These are phyloP conservation scores for Tringa solitaria DNA, from an alignment of 2,113 vertebrate species.

Conservation along the genomic window DNA sequence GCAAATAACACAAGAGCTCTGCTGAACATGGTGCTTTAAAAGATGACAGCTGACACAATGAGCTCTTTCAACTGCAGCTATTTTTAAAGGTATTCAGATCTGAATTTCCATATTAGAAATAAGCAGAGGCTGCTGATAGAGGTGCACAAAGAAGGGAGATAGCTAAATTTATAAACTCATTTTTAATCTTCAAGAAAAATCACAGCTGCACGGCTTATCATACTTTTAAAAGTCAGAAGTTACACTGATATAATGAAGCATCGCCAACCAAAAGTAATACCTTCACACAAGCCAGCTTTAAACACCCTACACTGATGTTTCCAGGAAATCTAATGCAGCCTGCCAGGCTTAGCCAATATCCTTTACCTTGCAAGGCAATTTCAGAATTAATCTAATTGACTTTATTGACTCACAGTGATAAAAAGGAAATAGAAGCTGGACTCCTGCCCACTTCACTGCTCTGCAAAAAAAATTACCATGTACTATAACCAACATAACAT, in stretches of 20 bases:
- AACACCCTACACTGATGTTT: not conserved
- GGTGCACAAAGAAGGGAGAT: not conserved
- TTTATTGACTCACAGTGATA: not conserved
- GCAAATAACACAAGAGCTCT: not conserved
- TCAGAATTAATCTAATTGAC: not conserved
- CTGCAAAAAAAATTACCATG: not conserved
- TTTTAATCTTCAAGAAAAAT: not conserved
- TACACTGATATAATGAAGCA: not conserved
- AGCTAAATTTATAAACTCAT: not conserved
- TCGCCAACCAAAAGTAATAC: not conserved
- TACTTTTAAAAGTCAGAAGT: not conserved
- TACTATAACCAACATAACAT: not conserved
- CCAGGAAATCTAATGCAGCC: not conserved
- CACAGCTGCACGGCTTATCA: not conserved
- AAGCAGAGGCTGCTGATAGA: not conserved
- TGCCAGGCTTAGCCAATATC: not conserved
- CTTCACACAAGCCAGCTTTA: not conserved
- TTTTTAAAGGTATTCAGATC: not conserved
- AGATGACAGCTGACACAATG: not conserved
- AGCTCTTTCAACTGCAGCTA: slow-evolving; percentile 15
- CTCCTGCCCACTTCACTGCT: not conserved
- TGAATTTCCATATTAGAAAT: not conserved
- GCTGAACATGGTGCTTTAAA: not conserved
- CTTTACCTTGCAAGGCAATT: not conserved
- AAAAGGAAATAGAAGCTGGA: not conserved